Base-by-base conservation (phyloP, 2,888 invertebrate species). In the Dicyrtoma fusca region DNA sequence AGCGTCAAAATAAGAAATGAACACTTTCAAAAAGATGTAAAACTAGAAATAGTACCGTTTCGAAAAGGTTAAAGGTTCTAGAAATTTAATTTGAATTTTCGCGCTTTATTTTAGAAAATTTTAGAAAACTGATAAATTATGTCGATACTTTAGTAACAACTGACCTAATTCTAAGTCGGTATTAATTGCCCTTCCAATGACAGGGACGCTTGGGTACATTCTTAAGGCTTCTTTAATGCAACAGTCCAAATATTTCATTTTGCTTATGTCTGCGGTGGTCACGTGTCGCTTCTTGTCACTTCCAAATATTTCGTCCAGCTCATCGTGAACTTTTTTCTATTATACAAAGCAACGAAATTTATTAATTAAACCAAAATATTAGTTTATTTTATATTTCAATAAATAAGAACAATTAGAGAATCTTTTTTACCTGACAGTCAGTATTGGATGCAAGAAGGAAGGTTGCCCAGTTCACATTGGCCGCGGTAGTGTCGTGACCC, bases 301-400 rank as follows among this genome's bases (percentile, higher is more conserved):
- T 75, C 84, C 84, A 79, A 86, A 85, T 42, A 87, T 82, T 86
- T 84, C n/a, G n/a, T n/a, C n/a, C n/a, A n/a, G n/a, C n/a, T n/a
- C n/a, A n/a, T n/a, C n/a, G n/a, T n/a, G n/a, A 0, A 86, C 82
- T 77, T 84, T 84, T 53, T 23, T 34, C 63, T 72, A 45, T 13
- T n/a, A n/a, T n/a, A n/a, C n/a, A n/a, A n/a, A n/a, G n/a, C n/a
- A n/a, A n/a, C n/a, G n/a, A n/a, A n/a, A n/a, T n/a, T n/a, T n/a
- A n/a, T n/a, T n/a, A n/a, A n/a, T n/a, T n/a, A n/a, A n/a, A n/a
- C n/a, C n/a, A n/a, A n/a, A n/a, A n/a, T n/a, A n/a, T n/a, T n/a
- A n/a, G n/a, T n/a, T n/a, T n/a, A n/a, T n/a, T n/a, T n/a, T n/a
- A n/a, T n/a, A n/a, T n/a, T n/a, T 45, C 10, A 45, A 45, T 11